Base-by-base conservation (phyloP, 2,113 vertebrate species). In the Limnothrissa miodon region DNA sequence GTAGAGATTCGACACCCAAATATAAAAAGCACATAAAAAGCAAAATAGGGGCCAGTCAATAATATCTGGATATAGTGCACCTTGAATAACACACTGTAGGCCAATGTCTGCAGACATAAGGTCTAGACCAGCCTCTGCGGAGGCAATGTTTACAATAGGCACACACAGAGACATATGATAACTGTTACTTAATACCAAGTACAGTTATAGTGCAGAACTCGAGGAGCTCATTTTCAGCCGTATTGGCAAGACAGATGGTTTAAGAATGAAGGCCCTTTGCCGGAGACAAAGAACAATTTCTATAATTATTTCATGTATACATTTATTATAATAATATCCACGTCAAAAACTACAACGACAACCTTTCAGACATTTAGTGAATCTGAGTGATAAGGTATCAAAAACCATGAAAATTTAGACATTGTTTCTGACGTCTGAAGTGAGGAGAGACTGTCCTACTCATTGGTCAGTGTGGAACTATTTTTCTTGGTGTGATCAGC, bases 81-180 rank as follows among this genome's bases (percentile, higher is more conserved):
- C 78, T 89, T 53, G 85, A 33, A 80, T 82, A 82, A 86, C 81
- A 84, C 79, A 84, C 84, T 70, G 48, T 23, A 81, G 62, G 80
- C 74, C 80, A 80, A 70, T 82, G 66, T 86, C 80, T 45, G 56
- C 53, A 81, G 74, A 59, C 56, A 59, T 5, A 23, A 59, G 25
- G 56, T 59, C 56, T 59, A 59, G 56, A n/a, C 23, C 21, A 48
- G 3, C 11, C 46, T 48, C 46, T 15, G 11, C 46, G 23, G 51
- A 53, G 51, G 19, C 19, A 21, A 4, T 53, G 51, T 53, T 53
- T 53, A 53, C 51, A 53, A 53, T 23, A 53, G 51, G 9, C 62
- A 9, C 29, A 36, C 62, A 70, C 25, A 29, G 59, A 66, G 59
- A 66, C 59, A 66, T 74, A 36, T 17, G 13, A 36, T 7, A 70